Percentiles rank a stretch among this genome's conserved stretches.
phyloP scores from a whole-genome alignment of 2,888 invertebrate genomes.

The Leptopilina drosophilae region DNA sequence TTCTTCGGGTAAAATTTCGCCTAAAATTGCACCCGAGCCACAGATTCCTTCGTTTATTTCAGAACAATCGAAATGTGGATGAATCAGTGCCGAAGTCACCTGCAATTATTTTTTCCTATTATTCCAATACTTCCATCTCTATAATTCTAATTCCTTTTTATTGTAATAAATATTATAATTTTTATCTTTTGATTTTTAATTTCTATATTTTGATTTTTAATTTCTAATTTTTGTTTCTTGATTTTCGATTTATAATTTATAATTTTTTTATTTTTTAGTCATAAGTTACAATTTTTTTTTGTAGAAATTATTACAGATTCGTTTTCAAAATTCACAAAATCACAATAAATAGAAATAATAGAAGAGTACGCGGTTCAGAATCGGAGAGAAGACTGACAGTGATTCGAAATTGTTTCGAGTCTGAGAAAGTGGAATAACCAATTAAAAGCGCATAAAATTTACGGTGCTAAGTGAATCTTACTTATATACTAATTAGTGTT shows the following conservation, averaged over 20 bases:
- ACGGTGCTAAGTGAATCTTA: constrained; percentile 26
- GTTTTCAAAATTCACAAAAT: no score
- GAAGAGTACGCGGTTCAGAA: constrained; percentile 4
- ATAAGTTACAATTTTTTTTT: no score
- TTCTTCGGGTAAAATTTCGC: constrained; percentile 88
- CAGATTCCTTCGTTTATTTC: constrained; percentile 74
- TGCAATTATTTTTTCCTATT: constrained; percentile 69
- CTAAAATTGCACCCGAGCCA: constrained; percentile 68
- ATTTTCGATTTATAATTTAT: no score
- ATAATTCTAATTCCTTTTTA: no score
- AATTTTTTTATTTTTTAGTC: no score
- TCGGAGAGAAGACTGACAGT: constrained; percentile 27
- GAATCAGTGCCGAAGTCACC: constrained; percentile 86
- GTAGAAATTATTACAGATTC: no score
- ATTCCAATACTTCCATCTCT: neutral
- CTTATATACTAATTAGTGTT: constrained; percentile 23
- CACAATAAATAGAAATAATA: neutral
- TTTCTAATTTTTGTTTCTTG: no score
- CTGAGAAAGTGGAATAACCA: constrained; percentile 41
- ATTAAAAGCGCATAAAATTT: constrained; percentile 36
- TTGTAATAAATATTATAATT: no score
- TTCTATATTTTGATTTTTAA: no score
- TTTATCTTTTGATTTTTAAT: no score
- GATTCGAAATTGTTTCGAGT: constrained; percentile 31
- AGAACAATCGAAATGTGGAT: constrained; percentile 78